Conservation (phyloP, 2,888 invertebrate genomes). For the Cosmia trapezina region DNA sequence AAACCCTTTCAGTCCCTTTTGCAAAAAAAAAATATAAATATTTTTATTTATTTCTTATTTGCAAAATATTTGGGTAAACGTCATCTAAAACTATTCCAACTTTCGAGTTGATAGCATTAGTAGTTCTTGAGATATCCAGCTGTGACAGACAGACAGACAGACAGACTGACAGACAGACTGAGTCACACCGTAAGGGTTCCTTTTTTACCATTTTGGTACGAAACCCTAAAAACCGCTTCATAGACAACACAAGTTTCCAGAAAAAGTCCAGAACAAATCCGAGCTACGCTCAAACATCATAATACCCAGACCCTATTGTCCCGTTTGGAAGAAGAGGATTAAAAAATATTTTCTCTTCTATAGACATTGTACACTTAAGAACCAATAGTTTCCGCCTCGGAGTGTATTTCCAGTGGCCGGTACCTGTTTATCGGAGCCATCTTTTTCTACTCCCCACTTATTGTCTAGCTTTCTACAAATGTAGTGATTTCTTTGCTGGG, state of each 20-base stretch:
- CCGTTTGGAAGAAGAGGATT: constrained; percentile 35
- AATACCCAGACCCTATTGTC: constrained; percentile 33
- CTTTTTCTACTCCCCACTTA: constrained; percentile 63
- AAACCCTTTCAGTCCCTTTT: too few relatives aligned
- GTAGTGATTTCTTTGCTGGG: constrained; percentile 64
- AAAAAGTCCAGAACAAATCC: constrained; percentile 27
- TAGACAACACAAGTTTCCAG: constrained; percentile 11
- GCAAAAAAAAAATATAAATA: too few relatives aligned
- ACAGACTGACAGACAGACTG: too few relatives aligned
- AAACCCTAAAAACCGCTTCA: background rate
- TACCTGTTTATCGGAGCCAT: constrained; percentile 66
- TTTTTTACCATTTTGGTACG: too few relatives aligned
- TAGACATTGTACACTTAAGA: constrained; percentile 54
- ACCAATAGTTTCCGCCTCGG: constrained; percentile 49
- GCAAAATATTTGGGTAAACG: too few relatives aligned
- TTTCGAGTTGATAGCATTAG: too few relatives aligned
- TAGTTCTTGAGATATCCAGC: too few relatives aligned
- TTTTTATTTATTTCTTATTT: too few relatives aligned
- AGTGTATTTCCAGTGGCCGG: constrained; percentile 54
- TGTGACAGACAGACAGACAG: too few relatives aligned
- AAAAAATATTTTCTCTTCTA: constrained; percentile 46
- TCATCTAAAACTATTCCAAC: too few relatives aligned
- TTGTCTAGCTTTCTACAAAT: constrained; percentile 67
- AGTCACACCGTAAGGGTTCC: too few relatives aligned
- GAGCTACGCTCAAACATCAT: constrained; percentile 11